A percentile compares a stretch with the other conserved stretches of the same genome.
These are phyloP conservation scores for Arenaria interpres DNA, from an alignment of 2,113 vertebrate genomes.

Conservation along the genomic window DNA sequence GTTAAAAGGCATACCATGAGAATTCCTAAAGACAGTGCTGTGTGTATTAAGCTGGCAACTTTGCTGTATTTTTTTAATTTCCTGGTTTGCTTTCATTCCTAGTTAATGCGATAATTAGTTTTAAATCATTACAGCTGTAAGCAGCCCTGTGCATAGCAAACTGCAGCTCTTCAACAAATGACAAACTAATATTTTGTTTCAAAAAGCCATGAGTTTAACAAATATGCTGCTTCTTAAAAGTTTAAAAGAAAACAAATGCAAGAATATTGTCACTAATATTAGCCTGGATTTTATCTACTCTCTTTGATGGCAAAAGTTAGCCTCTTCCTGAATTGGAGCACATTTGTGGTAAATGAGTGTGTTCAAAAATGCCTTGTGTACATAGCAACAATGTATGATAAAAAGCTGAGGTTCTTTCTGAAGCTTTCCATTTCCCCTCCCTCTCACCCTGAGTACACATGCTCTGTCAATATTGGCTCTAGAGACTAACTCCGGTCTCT, in stretches of 20 bases:
- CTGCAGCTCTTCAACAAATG: neutral
- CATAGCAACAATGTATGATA: neutral
- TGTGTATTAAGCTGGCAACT: neutral
- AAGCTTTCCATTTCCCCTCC: neutral
- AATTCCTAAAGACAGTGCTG: neutral
- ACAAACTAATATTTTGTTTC: neutral
- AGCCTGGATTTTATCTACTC: neutral
- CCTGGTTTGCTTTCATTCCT: slow-evolving; percentile 19
- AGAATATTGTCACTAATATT: neutral
- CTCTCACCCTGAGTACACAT: neutral
- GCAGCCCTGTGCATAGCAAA: neutral
- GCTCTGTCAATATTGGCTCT: slow-evolving; percentile 19
- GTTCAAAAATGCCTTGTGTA: neutral
- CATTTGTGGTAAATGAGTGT: neutral
- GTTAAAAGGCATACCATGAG: neutral
- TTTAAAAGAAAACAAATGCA: neutral
- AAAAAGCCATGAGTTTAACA: neutral
- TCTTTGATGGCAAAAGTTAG: neutral
- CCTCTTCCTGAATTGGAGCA: neutral
- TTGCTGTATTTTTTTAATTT: neutral
- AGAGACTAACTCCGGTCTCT: neutral
- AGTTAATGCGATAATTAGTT: neutral
- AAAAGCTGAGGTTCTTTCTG: neutral
- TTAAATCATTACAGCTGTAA: neutral
- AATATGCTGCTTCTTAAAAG: neutral